Evolutionary conservation across 2,888 invertebrate species (phyloP).

Genomic region (Nezara viridula): DNA sequence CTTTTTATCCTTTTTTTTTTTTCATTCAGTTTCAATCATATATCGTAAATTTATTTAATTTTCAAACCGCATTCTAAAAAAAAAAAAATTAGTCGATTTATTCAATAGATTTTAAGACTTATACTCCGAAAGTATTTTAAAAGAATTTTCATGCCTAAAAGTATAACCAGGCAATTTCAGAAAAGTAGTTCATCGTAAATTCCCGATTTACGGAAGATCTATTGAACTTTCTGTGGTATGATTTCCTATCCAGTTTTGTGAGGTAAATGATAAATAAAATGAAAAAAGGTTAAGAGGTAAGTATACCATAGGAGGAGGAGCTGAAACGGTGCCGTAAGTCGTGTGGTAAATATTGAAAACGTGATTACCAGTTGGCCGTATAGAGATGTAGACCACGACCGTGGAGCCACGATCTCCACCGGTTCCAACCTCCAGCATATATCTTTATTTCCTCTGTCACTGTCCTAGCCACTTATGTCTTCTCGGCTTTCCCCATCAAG

Average conservation of each 20-base stretch:
- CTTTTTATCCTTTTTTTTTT: no score
- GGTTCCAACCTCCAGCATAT: conserved; percentile 24
- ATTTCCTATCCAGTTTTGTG: not conserved
- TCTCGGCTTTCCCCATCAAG: not conserved
- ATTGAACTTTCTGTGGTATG: not conserved
- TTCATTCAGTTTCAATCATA: no score
- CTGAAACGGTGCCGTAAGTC: conserved; percentile 46
- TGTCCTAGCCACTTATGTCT: conserved; percentile 35
- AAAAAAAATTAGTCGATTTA: no score
- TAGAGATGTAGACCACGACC: conserved; percentile 61
- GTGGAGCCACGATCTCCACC: conserved; percentile 4
- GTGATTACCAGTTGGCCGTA: conserved; percentile 60
- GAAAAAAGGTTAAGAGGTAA: conserved; percentile 48
- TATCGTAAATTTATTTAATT: no score
- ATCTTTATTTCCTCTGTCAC: conserved; percentile 46
- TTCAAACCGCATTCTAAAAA: no score
- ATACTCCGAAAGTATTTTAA: no score
- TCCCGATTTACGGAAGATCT: not conserved
- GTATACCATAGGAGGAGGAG: conserved; percentile 35
- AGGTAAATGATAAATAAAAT: not conserved
- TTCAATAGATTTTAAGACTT: no score
- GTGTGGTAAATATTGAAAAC: conserved; percentile 61
- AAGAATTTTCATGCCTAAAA: no score
- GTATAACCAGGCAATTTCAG: no score
- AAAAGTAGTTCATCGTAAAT: not conserved